Percentiles rank a stretch among this genome's conserved stretches.
Evolutionary conservation across 1,140 invertebrate genomes (phyloP).

Genomic region (Brachionus calyciflorus): DNA sequence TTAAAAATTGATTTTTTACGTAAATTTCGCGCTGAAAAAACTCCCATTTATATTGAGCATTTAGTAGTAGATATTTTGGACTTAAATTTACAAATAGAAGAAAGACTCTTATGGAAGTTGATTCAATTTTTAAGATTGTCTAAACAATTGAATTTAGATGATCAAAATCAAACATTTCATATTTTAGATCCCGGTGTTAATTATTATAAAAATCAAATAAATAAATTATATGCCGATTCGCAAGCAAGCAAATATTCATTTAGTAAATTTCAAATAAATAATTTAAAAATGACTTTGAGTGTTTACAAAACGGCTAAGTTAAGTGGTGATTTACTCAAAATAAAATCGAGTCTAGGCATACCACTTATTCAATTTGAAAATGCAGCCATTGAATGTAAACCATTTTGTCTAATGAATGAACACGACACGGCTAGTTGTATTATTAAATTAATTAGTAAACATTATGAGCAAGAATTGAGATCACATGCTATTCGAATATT

Average conservation of each 20-base stretch:
- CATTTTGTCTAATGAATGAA: conserved; percentile 76
- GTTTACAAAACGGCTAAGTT: conserved; percentile 79
- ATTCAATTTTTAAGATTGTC: conserved; percentile 67
- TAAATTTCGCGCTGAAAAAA: background rate
- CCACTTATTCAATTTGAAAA: conserved; percentile 93
- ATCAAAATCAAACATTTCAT: conserved; percentile 19
- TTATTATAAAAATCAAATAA: conserved; percentile 37
- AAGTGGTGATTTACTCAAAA: conserved; percentile 69
- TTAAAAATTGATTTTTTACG: conserved; percentile 34
- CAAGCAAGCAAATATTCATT: conserved; percentile 65
- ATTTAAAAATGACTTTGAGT: conserved; percentile 76
- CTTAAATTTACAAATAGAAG: conserved; percentile 79
- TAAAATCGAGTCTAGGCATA: conserved; percentile 81
- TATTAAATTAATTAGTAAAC: conserved; percentile 71
- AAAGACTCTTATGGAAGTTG: conserved; percentile 79
- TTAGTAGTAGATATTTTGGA: conserved; percentile 10
- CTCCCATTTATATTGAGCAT: conserved; percentile 9
- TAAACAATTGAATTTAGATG: conserved; percentile 48
- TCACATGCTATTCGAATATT: conserved; percentile 91
- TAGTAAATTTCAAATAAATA: conserved; percentile 74
- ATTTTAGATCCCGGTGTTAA: background rate
- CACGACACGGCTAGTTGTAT: conserved; percentile 82
- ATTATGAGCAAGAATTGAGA: conserved; percentile 80
- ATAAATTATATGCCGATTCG: conserved; percentile 17
- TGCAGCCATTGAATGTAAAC: conserved; percentile 83